These are phyloP conservation scores for Notoglanidium macrostoma DNA, from an alignment of 2,797 vertebrate genomes.

Conservation along the genomic window DNA sequence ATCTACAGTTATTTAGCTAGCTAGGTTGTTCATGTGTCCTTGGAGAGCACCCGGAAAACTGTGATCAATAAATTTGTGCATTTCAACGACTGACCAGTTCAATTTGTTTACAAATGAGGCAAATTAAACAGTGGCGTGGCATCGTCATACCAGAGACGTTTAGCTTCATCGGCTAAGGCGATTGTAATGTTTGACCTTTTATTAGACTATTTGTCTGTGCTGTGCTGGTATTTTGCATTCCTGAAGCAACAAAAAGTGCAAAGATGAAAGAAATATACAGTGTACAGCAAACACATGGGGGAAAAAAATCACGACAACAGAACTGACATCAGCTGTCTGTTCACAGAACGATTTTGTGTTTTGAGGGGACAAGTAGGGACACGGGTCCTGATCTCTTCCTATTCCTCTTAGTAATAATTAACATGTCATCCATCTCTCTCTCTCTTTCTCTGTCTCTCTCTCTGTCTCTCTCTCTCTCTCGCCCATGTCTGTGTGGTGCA, in stretches of 20 bases:
- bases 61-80: too few species aligned
- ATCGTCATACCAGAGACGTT: not conserved
- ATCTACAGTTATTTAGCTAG: not conserved
- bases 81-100: not conserved
- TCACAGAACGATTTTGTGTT: not conserved
- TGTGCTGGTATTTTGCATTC: not conserved
- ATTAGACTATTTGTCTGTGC: not conserved
- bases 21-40: not conserved
- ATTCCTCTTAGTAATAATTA: slow-evolving; percentile 55
- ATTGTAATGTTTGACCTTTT: not conserved
- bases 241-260: not conserved
- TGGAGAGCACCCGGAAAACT: not conserved
- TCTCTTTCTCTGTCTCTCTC: slow-evolving; percentile 22
- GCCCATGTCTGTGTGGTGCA: slow-evolving; percentile 32
- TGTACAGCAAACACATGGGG: not conserved
- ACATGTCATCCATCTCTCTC: slow-evolving; percentile 49
- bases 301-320: not conserved
- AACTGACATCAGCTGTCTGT: not conserved
- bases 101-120: not conserved
- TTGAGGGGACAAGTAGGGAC: slow-evolving; percentile 35
- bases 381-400: slow-evolving; percentile 46
- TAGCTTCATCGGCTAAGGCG: not conserved
- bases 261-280: not conserved
- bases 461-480: not conserved
- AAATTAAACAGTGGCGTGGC: not conserved